Percentiles rank a stretch among this genome's conserved stretches.
These are phyloP conservation scores for Platichthys flesus DNA, from an alignment of 2,113 vertebrate species.

Conservation along the genomic window DNA sequence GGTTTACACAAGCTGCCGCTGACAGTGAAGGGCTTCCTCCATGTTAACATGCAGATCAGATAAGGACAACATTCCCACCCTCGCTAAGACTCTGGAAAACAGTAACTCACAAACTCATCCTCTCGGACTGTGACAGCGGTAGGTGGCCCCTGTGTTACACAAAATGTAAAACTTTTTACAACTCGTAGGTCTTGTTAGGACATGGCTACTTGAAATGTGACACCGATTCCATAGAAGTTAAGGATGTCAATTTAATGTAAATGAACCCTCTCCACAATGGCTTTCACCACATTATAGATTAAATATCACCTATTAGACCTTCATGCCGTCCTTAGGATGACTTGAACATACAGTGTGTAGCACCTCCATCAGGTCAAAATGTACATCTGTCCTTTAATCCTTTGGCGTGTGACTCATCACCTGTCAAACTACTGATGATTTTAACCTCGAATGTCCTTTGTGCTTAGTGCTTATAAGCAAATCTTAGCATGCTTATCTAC, in stretches of 20 bases:
- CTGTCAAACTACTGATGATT: not conserved
- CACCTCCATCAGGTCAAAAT: not conserved
- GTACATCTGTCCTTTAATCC: not conserved
- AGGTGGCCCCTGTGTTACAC: constrained; percentile 42
- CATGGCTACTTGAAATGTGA: not conserved
- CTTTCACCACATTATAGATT: too few relatives aligned
- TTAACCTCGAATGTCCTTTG: not conserved
- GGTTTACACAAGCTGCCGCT: constrained; percentile 62
- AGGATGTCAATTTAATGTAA: too few relatives aligned
- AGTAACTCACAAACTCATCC: constrained; percentile 49
- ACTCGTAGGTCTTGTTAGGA: not conserved
- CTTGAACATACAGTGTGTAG: not conserved
- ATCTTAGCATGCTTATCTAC: not conserved
- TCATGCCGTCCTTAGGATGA: not conserved
- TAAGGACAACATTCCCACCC: constrained; percentile 65
- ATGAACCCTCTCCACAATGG: too few relatives aligned
- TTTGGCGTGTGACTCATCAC: not conserved
- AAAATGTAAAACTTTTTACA: not conserved
- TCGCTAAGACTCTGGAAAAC: constrained; percentile 52
- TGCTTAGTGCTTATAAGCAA: not conserved
- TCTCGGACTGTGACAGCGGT: constrained; percentile 47
- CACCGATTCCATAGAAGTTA: not conserved
- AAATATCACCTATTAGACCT: too few relatives aligned
- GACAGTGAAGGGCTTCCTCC: constrained; percentile 56
- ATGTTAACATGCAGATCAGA: constrained; percentile 69